phyloP scores from a whole-genome alignment of 2,888 invertebrate genomes.

The Tribolium freemani region DNA sequence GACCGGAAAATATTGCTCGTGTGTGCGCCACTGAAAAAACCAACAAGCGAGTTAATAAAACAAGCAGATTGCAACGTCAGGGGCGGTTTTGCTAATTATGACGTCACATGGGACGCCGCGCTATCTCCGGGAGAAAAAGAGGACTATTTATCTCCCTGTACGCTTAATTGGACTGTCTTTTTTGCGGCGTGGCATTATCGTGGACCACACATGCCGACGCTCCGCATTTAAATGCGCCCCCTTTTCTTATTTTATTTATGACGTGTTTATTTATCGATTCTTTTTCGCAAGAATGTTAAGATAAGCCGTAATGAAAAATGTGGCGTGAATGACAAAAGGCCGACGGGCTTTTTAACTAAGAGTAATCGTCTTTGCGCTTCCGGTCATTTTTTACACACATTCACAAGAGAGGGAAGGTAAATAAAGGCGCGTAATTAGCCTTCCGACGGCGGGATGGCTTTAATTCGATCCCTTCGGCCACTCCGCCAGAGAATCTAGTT shows the following conservation, averaged over 20 bases:
- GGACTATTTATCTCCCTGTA: constrained; percentile 38
- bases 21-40: background rate
- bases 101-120: constrained; percentile 31
- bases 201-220: constrained; percentile 11
- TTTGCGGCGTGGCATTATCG: constrained; percentile 26
- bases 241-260: constrained; percentile 34
- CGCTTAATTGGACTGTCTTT: constrained; percentile 41
- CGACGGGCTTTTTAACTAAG: constrained; percentile 31
- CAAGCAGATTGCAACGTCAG: constrained; percentile 32
- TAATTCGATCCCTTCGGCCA: constrained; percentile 13
- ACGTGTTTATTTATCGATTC: constrained; percentile 43
- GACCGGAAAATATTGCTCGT: constrained; percentile 11
- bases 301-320: constrained; percentile 44
- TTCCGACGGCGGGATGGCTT: background rate
- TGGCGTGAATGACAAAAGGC: constrained; percentile 41
- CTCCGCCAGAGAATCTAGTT: constrained; percentile 20
- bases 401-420: constrained; percentile 4
- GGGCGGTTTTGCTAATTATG: constrained; percentile 38
- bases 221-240: constrained; percentile 22
- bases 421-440: constrained; percentile 15
- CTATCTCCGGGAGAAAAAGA: constrained; percentile 35
- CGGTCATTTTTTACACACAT: constrained; percentile 8
- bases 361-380: constrained; percentile 22
- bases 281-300: constrained; percentile 33
- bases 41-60: constrained; percentile 30